Conservation (phyloP, 2,888 invertebrate genomes). For the Idaea aversata region DNA sequence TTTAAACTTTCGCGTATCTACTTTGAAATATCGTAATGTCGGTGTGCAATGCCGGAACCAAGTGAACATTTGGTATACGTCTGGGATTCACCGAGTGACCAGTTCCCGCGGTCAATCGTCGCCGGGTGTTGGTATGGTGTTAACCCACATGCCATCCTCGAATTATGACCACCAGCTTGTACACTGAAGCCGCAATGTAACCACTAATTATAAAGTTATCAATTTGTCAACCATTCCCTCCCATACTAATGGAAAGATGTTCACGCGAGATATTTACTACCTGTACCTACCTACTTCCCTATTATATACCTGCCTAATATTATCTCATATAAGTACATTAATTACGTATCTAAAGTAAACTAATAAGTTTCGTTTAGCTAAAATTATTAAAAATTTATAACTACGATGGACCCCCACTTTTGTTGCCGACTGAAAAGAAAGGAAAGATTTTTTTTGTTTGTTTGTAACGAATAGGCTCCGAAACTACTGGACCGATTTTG, state of each 20-base stretch:
- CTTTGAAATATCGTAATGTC: slow-evolving; percentile 28
- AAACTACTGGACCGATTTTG: too few relatives aligned
- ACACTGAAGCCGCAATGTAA: slow-evolving; percentile 41
- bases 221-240: slow-evolving; percentile 57
- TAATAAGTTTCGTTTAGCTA: too few relatives aligned
- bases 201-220: slow-evolving; percentile 64
- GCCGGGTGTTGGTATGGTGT: slow-evolving; percentile 7
- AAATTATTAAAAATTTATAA: too few relatives aligned
- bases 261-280: not conserved
- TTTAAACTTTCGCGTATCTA: slow-evolving; percentile 13
- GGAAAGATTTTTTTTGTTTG: too few relatives aligned
- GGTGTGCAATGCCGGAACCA: slow-evolving; percentile 47
- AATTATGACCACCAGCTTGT: slow-evolving; percentile 38
- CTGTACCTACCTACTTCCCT: too few relatives aligned
- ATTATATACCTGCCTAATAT: too few relatives aligned
- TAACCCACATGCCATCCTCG: slow-evolving; percentile 54
- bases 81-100: slow-evolving; percentile 49
- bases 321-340: too few relatives aligned
- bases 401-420: too few relatives aligned
- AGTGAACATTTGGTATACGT: slow-evolving; percentile 53
- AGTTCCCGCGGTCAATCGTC: slow-evolving; percentile 48
- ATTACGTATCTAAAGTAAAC: too few relatives aligned
- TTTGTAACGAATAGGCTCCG: too few relatives aligned
- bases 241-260: not conserved
- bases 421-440: too few relatives aligned